Evolutionary conservation across 2,888 invertebrate genomes (phyloP).

Genomic region (Tanytarsus gracilentus): DNA sequence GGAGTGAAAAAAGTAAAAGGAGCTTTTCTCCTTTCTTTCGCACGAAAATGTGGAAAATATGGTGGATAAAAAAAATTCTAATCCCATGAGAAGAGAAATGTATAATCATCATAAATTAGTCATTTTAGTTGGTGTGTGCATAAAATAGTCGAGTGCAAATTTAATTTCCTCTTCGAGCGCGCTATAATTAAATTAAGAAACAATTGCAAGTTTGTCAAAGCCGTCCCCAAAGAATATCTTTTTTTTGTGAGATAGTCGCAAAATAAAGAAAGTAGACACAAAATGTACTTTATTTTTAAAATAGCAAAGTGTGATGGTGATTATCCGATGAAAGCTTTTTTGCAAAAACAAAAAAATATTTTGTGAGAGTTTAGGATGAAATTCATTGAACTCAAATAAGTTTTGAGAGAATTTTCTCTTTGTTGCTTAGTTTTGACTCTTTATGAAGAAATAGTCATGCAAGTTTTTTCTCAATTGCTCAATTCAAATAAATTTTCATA

Average conservation of each 20-base stretch:
- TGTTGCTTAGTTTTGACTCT: too few relatives aligned
- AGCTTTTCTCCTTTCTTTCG: background rate
- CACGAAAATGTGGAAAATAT: background rate
- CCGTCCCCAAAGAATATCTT: background rate
- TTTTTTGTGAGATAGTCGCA: background rate
- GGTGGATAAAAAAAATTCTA: background rate
- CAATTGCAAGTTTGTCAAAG: conserved; percentile 23
- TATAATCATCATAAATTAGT: background rate
- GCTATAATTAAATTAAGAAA: conserved; percentile 21
- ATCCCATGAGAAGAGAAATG: background rate
- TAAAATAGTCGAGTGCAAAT: background rate
- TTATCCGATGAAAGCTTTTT: too few relatives aligned
- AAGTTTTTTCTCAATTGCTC: too few relatives aligned
- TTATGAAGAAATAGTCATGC: too few relatives aligned
- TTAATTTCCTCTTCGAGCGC: background rate
- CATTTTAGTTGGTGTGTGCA: too few relatives aligned
- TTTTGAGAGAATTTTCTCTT: too few relatives aligned
- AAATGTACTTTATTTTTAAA: background rate
- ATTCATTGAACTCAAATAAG: too few relatives aligned
- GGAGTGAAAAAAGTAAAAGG: background rate
- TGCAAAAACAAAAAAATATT: too few relatives aligned
- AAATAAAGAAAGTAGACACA: background rate
- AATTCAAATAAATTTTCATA: too few relatives aligned
- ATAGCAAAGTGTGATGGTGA: too few relatives aligned
- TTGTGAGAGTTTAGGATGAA: too few relatives aligned